A percentile compares a stretch with the other conserved stretches of the same genome.
Evolutionary conservation across 2,888 invertebrate species (phyloP).

Genomic region (Sarcophaga carnaria): DNA sequence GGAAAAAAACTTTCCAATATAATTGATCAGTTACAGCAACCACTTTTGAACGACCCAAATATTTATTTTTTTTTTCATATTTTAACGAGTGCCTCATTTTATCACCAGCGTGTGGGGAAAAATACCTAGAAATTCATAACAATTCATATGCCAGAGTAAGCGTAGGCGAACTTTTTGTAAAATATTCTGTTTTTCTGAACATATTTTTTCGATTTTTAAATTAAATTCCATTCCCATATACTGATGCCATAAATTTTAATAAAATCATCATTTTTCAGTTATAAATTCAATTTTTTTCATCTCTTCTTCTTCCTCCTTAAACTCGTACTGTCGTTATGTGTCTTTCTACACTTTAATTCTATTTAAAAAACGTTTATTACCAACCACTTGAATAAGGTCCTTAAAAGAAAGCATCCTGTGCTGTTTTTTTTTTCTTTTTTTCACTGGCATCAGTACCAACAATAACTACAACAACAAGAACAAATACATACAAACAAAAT

Average conservation of each 20-base stretch:
- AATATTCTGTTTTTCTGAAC: too few species aligned
- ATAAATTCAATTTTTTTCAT: not conserved
- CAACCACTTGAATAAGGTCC: not conserved
- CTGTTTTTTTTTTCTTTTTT: not conserved
- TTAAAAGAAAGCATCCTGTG: not conserved
- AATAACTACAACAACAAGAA: not conserved
- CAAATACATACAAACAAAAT: not conserved
- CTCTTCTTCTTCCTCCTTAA: not conserved
- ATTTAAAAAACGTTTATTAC: not conserved
- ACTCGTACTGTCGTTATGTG: not conserved
- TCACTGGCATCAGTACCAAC: not conserved
- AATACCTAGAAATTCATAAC: not conserved
- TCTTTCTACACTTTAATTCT: not conserved
- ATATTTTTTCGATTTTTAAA: too few species aligned
- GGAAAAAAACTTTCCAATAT: too few species aligned
- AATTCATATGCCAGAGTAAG: not conserved
- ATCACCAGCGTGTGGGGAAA: not conserved
- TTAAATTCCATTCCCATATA: constrained; percentile 1
- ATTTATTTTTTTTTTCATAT: too few species aligned
- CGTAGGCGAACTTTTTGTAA: not conserved
- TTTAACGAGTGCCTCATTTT: too few species aligned
- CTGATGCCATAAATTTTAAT: constrained; percentile 1
- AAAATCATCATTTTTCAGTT: not conserved
- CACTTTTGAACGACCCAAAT: too few species aligned
- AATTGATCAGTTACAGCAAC: too few species aligned